These are phyloP conservation scores for Micropoecilia bifurca DNA, from an alignment of 2,797 vertebrate genomes.

Conservation along the genomic window DNA sequence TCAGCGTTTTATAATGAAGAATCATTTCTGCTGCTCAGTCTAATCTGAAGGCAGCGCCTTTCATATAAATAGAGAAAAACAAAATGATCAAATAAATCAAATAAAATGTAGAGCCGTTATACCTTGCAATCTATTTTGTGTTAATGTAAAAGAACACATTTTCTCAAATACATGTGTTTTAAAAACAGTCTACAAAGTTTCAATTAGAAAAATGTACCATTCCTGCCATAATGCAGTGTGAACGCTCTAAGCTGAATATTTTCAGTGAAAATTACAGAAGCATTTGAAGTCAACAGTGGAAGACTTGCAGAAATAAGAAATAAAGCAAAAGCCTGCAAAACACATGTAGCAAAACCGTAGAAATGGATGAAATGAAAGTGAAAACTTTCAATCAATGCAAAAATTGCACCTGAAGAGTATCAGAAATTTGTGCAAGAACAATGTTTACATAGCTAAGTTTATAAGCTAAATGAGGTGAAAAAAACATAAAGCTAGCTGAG, in stretches of 20 bases:
- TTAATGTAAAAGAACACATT: neutral
- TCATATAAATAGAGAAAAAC: conserved; percentile 59
- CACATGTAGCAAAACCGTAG: too few species aligned
- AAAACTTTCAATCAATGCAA: too few species aligned
- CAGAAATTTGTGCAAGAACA: too few species aligned
- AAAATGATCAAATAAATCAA: neutral
- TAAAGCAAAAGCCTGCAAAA: too few species aligned
- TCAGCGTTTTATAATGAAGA: conserved; percentile 75
- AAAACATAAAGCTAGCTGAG: too few species aligned
- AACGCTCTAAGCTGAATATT: too few species aligned
- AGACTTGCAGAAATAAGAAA: too few species aligned
- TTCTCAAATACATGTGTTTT: neutral
- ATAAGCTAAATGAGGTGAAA: too few species aligned
- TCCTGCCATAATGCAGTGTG: neutral
- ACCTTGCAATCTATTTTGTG: neutral
- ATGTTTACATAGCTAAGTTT: too few species aligned
- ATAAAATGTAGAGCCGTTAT: conserved; percentile 8
- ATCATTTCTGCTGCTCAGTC: conserved; percentile 61
- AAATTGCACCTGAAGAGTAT: too few species aligned
- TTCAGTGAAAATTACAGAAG: too few species aligned
- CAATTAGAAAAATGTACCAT: neutral
- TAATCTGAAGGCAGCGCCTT: conserved; percentile 58
- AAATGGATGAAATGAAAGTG: too few species aligned
- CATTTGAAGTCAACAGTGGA: neutral
- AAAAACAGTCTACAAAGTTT: neutral